Conservation (phyloP, 2,113 vertebrate species). For the Plestiodon gilberti region DNA sequence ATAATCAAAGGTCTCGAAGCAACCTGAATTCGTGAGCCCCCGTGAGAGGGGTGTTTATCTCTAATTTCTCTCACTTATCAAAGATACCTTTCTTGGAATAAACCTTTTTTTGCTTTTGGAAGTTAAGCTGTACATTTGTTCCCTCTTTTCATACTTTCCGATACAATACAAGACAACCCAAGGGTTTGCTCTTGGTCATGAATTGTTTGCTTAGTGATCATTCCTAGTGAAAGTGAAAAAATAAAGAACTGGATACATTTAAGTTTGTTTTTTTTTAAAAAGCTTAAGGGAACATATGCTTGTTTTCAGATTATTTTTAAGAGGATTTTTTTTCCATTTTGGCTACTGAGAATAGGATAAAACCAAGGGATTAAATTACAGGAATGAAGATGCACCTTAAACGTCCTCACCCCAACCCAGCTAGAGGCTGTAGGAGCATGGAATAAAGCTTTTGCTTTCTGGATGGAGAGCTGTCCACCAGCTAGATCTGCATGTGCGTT, state of each 20-base stretch:
- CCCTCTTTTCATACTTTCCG: constrained; percentile 58
- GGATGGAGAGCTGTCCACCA: background rate
- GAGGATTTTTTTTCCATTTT: background rate
- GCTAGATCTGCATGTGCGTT: background rate
- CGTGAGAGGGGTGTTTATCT: constrained; percentile 74
- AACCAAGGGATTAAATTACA: background rate
- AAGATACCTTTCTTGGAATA: constrained; percentile 82
- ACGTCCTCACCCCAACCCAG: background rate
- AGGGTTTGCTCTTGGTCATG: constrained; percentile 54
- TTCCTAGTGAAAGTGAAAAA: background rate
- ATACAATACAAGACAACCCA: constrained; percentile 58
- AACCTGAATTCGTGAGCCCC: constrained; percentile 78
- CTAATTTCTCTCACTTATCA: constrained; percentile 81
- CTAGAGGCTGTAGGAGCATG: background rate
- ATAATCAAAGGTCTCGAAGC: constrained; percentile 78
- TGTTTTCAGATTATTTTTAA: background rate
- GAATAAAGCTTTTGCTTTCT: background rate
- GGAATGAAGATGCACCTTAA: background rate
- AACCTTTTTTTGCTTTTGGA: constrained; percentile 31
- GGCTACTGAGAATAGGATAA: background rate
- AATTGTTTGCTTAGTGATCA: constrained; percentile 58
- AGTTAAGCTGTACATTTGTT: constrained; percentile 61
- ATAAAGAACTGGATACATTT: background rate
- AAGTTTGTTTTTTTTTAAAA: background rate
- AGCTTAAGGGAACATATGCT: background rate